phyloP scores from a whole-genome alignment of 1,140 invertebrate genomes.

The Acyrthosiphon pisum region DNA sequence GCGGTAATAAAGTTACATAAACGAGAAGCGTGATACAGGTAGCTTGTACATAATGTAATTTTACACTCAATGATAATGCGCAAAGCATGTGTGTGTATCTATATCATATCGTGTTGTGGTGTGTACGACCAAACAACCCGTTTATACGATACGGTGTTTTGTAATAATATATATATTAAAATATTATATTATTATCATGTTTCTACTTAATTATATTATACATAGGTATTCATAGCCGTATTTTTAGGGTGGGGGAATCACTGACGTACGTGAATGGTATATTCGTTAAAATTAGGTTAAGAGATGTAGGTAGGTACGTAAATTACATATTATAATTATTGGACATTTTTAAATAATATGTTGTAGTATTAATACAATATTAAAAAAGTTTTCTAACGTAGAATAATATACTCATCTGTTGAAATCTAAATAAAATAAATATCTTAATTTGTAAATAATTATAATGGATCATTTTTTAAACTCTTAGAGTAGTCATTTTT shows the following conservation, averaged over 20 bases:
- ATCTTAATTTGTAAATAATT: no score
- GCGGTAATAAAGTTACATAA: not conserved
- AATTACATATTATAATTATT: no score
- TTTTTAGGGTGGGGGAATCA: not conserved
- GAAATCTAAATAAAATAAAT: no score
- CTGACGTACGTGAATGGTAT: not conserved
- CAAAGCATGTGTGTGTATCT: not conserved
- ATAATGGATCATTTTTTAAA: no score
- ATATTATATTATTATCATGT: not conserved
- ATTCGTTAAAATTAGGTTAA: not conserved
- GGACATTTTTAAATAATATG: no score
- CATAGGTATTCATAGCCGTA: not conserved
- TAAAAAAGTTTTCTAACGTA: no score
- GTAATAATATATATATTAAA: not conserved
- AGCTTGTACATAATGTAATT: constrained; percentile 4
- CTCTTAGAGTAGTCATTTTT: no score
- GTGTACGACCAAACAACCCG: not conserved
- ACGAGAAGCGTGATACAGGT: not conserved
- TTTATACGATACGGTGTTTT: not conserved
- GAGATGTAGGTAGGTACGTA: no score
- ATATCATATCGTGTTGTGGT: not conserved
- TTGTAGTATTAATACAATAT: no score
- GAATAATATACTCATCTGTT: no score
- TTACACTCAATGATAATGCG: not conserved
- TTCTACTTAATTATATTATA: not conserved